Evolutionary conservation across 2,797 vertebrate species (phyloP), one percentile per base, ranked within the genome.

Genomic region (Danio tinwini): DNA sequence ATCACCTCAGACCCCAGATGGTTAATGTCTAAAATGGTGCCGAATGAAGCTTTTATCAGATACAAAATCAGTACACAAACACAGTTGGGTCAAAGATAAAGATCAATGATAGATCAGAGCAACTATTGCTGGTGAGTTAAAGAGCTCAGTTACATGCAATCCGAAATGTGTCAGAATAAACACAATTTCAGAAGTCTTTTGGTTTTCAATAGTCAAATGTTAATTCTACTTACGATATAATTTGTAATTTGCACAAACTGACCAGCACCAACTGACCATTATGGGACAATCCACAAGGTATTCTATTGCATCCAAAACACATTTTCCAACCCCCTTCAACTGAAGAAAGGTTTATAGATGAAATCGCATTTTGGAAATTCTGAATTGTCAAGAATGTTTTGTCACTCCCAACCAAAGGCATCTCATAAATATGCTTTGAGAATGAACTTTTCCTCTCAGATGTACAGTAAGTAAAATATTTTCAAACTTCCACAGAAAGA

Each of bases 221-320:
- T 11, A n/a, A 53, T 2, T 40, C 53, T 29, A 39, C 29, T 17
- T 40, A 29, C 3, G 29, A 29, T 29, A 3, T 29, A 29, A 29
- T 29, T 29, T 52, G n/a, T 7, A 71, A 44, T 21, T 42, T 42
- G 17, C n/a, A 10, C 29, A 16, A 2, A 67, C n/a, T n/a, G n/a
- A 11, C 40, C 14, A 13, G 7, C 40, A 37, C 6, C 10, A 2
- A 45, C 17, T 55, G 37, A 64, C 50, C 50, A 55, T 55, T 55
- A 39, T 44, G 14, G 13, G 56, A 55, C 10, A 67, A 8, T 45
- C 3, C 6, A n/a, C 10, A 45, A 56, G 52, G 21, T 58, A 47
- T 68, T 76, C 16, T 17, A 16, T 39, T 17, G 44, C 40, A 68
- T 47, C 21, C 17, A 77, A 56, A 67, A 67, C 10, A 65, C 17